Evolutionary conservation across 2,888 invertebrate species (phyloP).

Genomic region (Latrodectus elegans): DNA sequence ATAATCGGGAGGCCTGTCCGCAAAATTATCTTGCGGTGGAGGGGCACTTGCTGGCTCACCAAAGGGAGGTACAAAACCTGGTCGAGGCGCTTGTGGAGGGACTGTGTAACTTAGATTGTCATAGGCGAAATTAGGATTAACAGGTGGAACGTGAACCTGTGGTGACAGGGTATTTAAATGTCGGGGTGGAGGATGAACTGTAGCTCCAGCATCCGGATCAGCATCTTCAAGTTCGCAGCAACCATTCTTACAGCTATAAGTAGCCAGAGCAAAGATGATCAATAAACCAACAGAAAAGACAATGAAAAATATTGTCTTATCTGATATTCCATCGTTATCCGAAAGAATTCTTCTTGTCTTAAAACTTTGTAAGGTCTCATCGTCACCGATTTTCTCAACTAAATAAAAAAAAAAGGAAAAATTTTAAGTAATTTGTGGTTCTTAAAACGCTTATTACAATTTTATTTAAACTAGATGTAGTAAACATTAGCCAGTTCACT

Average conservation of each 20-base stretch:
- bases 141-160: too few species aligned
- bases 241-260: neutral
- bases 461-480: too few species aligned
- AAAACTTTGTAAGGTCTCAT: neutral
- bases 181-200: conserved; percentile 9
- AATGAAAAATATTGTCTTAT: neutral
- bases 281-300: neutral
- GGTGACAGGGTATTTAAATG: neutral
- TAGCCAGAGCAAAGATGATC: neutral
- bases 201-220: neutral
- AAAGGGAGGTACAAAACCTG: too few species aligned
- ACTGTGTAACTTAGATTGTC: too few species aligned
- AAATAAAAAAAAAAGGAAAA: conserved; percentile 32
- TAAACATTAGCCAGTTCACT: too few species aligned
- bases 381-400: conserved; percentile 6
- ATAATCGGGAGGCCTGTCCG: conserved; percentile 1
- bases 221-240: neutral
- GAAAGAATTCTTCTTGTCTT: neutral
- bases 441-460: too few species aligned
- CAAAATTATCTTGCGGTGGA: too few species aligned
- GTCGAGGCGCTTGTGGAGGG: too few species aligned
- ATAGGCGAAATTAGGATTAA: too few species aligned
- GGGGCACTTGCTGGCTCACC: too few species aligned
- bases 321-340: neutral
- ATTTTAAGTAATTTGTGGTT: neutral